These are phyloP conservation scores for Megalopta genalis DNA, from an alignment of 1,140 invertebrate species.

Conservation along the genomic window DNA sequence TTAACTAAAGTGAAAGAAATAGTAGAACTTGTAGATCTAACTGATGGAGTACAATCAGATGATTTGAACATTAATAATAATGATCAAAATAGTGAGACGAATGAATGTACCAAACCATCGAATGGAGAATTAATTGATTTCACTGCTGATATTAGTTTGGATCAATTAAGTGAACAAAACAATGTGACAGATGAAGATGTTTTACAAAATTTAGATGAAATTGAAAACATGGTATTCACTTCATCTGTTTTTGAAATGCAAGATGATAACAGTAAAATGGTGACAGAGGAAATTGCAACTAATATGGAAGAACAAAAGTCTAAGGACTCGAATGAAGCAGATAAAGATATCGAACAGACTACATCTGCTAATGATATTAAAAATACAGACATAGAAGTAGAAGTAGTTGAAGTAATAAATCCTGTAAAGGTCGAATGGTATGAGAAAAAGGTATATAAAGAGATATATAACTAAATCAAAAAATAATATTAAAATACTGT, in stretches of 20 bases:
- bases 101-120: background rate
- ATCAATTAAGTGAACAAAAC: conserved; percentile 54
- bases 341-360: conserved; percentile 35
- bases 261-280: background rate
- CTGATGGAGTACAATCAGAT: background rate
- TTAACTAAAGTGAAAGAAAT: background rate
- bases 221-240: conserved; percentile 73
- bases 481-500: background rate
- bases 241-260: conserved; percentile 50
- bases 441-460: conserved; percentile 54
- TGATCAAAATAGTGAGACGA: conserved; percentile 9
- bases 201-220: conserved; percentile 72
- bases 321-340: conserved; percentile 18
- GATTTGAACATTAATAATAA: conserved; percentile 22
- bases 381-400: background rate
- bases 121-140: conserved; percentile 51
- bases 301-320: conserved; percentile 38
- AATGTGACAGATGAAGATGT: conserved; percentile 74
- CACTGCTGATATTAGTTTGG: conserved; percentile 55
- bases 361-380: conserved; percentile 2
- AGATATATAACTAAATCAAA: background rate
- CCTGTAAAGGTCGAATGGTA: conserved; percentile 54
- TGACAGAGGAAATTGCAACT: conserved; percentile 24
- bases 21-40: background rate
- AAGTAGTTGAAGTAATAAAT: background rate